phyloP scores from a whole-genome alignment of 1,140 invertebrate species.

The Drosophila takahashii region DNA sequence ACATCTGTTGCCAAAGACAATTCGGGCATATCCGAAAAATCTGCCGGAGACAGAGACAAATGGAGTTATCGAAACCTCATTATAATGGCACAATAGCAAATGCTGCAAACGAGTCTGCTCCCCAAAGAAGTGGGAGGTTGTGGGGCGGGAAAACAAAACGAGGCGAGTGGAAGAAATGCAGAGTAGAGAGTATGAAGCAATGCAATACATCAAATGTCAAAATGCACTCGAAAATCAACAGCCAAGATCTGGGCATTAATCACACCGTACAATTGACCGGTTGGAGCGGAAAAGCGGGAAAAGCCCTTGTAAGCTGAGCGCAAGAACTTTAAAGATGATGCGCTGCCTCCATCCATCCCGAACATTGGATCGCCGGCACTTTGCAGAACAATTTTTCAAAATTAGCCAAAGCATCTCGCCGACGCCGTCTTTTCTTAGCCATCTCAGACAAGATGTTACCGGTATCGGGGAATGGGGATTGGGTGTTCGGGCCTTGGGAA shows the following conservation, averaged over 20 bases:
- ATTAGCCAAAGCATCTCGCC: constrained; percentile 66
- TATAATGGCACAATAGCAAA: constrained; percentile 70
- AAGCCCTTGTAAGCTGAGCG: constrained; percentile 27
- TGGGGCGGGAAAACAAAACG: constrained; percentile 1
- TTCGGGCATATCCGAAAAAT: constrained; percentile 41
- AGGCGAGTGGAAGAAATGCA: constrained; percentile 10
- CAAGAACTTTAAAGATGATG: constrained; percentile 58
- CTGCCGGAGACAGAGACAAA: constrained; percentile 74
- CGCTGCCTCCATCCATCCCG: constrained; percentile 24
- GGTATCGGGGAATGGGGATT: not conserved
- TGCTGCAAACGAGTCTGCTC: constrained; percentile 26
- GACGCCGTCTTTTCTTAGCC: constrained; percentile 37
- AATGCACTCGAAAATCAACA: constrained; percentile 80
- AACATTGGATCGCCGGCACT: constrained; percentile 53
- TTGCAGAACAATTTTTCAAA: constrained; percentile 80
- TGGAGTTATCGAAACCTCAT: constrained; percentile 81
- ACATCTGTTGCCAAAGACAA: constrained; percentile 38
- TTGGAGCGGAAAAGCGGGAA: constrained; percentile 12
- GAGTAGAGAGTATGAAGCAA: constrained; percentile 28
- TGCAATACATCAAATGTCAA: constrained; percentile 82
- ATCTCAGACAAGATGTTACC: constrained; percentile 39
- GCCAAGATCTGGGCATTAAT: constrained; percentile 75
- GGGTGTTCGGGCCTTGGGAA: not conserved
- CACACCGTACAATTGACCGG: constrained; percentile 66
- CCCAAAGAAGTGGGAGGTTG: too few species aligned